phyloP scores from a whole-genome alignment of 2,888 invertebrate species.

The Apamea sordens region DNA sequence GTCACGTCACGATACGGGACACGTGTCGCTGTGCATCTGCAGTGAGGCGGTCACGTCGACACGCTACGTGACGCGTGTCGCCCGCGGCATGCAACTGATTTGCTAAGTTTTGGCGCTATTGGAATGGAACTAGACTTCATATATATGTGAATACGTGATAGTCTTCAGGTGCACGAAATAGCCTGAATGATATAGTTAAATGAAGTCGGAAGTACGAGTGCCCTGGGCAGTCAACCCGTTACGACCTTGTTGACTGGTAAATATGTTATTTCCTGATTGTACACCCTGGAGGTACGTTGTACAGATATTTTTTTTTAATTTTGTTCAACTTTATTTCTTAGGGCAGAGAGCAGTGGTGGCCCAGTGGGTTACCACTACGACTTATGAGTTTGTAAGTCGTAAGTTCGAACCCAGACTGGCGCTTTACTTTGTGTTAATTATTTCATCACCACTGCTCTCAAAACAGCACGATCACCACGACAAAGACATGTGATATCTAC shows the following conservation, averaged over 20 bases:
- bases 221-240: too few species aligned
- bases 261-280: neutral
- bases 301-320: neutral
- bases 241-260: too few species aligned
- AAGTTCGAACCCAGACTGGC: too few species aligned
- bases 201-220: too few species aligned
- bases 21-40: constrained; percentile 35
- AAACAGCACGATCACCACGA: too few species aligned
- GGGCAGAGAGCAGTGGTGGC: too few species aligned
- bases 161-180: neutral
- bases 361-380: too few species aligned
- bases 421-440: too few species aligned
- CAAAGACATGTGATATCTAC: too few species aligned
- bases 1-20: constrained; percentile 7
- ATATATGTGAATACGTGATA: neutral
- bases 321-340: too few species aligned
- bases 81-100: constrained; percentile 37
- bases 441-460: too few species aligned
- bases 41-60: constrained; percentile 35
- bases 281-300: neutral
- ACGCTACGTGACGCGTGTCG: constrained; percentile 24
- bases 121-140: constrained; percentile 10
- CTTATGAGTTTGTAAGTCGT: too few species aligned
- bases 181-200: neutral
- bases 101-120: constrained; percentile 41